A percentile compares a stretch with the other conserved stretches of the same genome.
Conservation (phyloP, 2,113 vertebrate species). For the Xyrauchen texanus region DNA sequence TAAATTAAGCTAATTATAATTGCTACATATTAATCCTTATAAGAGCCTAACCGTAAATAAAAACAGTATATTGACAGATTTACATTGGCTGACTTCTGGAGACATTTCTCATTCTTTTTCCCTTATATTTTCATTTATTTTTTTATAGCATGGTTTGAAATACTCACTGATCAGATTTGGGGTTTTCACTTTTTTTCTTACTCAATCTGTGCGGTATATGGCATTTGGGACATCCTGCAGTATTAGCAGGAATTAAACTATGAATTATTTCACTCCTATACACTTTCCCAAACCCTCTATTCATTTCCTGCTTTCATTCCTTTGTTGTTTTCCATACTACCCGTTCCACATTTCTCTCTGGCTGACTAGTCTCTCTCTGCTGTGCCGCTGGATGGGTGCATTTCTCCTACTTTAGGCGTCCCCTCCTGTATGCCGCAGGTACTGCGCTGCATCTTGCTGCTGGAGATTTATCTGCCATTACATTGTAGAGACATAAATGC, state of each 20-base stretch:
- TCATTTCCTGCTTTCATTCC: not conserved
- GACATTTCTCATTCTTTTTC: no score
- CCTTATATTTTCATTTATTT: no score
- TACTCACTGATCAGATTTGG: no score
- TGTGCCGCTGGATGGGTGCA: slow-evolving; percentile 54
- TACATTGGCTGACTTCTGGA: no score
- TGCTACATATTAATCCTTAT: no score
- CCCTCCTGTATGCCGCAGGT: slow-evolving; percentile 65
- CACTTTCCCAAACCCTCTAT: not conserved
- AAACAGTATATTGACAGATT: no score
- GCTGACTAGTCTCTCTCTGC: slow-evolving; percentile 61
- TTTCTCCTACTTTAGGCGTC: slow-evolving; percentile 54
- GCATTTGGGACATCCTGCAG: no score
- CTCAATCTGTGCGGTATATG: no score
- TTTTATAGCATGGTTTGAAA: no score
- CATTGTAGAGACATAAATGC: not conserved
- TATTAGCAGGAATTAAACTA: not conserved
- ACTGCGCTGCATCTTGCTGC: slow-evolving; percentile 31
- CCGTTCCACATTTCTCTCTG: slow-evolving; percentile 54
- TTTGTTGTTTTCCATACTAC: not conserved
- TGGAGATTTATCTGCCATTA: not conserved
- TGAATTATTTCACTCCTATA: not conserved
- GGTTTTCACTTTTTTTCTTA: no score
- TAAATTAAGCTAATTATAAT: no score
- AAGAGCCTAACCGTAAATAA: no score